Base-by-base conservation (phyloP, 1,140 invertebrate species). In the Heterodera carotae region DNA sequence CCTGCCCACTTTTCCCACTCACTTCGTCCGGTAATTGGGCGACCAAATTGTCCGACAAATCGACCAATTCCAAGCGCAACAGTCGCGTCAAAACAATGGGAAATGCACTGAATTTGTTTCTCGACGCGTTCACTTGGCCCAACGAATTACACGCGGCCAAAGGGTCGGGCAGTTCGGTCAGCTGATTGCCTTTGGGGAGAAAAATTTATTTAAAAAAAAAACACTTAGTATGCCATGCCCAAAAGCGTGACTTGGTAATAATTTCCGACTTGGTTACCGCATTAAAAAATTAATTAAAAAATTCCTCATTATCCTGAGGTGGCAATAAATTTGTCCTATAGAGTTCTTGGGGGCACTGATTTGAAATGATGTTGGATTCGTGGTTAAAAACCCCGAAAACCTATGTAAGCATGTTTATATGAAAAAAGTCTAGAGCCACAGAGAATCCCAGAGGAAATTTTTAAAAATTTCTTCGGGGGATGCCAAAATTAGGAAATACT, bases 21-120 rank as follows among this genome's bases (percentile, higher is more conserved):
- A 85, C 90, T 77, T 92, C 91, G 69, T 91, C 89, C 5, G 95
- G 94, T 70, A 99, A 89, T 48, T 90, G 88, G 12, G 91, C 92
- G 33, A 99, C 93, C 85, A 92, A 92, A 89, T 99, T 99, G 76
- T 91, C 91, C 0, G 95, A 96, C 31, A 98, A 86, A 88, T 98
- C 94, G 2, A 98, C 87, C 6, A 94, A 90, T 87, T 97, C 95
- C 71, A 99, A 89, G 84, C 94, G 92, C 86, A 92, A 92, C 0
- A 98, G 89, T 2, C 91, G 91, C 85, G 92, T 91, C 70, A 97
- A 90, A 88, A 93, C 91, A 10, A 91, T 80, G 1, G 96, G 96
- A 87, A 98, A 96, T 43, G 91, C 89, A 73, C 90, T 85, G 22
- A 91, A 66, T 18, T 90, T 88, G 88, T 97, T 97, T 75, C 90